phyloP scores from a whole-genome alignment of 2,888 invertebrate species.

The Amorpha juglandis region DNA sequence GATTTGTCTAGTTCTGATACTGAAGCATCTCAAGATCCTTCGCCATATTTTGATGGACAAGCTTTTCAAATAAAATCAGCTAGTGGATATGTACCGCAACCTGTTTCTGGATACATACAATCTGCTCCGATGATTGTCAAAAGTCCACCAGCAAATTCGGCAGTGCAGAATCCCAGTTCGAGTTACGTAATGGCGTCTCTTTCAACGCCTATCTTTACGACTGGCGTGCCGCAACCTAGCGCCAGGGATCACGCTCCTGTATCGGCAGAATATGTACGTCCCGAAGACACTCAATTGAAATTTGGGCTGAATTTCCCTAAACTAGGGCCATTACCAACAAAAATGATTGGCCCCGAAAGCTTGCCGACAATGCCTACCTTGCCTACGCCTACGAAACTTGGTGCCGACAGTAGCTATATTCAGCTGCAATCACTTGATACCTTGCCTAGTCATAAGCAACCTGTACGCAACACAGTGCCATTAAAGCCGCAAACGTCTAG shows the following conservation, averaged over 20 bases:
- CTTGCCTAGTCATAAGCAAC: conserved; percentile 72
- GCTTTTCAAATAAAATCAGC: conserved; percentile 65
- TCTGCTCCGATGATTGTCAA: conserved; percentile 54
- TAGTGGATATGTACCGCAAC: conserved; percentile 65
- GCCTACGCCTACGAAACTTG: conserved; percentile 66
- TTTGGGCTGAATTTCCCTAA: conserved; percentile 68
- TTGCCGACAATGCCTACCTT: conserved; percentile 76
- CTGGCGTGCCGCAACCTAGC: conserved; percentile 55
- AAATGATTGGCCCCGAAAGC: conserved; percentile 71
- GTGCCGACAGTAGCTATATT: conserved; percentile 72
- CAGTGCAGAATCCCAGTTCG: conserved; percentile 61
- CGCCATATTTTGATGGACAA: conserved; percentile 66
- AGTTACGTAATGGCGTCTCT: conserved; percentile 78
- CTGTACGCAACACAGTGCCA: conserved; percentile 61
- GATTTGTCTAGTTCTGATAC: conserved; percentile 60
- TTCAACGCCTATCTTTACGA: conserved; percentile 70
- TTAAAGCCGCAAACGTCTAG: conserved; percentile 62
- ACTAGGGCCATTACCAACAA: conserved; percentile 62
- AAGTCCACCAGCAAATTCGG: conserved; percentile 44
- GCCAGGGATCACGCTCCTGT: conserved; percentile 54
- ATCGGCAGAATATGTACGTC: conserved; percentile 71
- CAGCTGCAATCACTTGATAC: conserved; percentile 74
- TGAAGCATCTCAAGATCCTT: conserved; percentile 60
- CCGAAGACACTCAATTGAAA: conserved; percentile 67
- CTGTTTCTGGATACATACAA: conserved; percentile 62